Evolutionary conservation across 1,140 invertebrate species (phyloP).

Genomic region (Conus betulinus): DNA sequence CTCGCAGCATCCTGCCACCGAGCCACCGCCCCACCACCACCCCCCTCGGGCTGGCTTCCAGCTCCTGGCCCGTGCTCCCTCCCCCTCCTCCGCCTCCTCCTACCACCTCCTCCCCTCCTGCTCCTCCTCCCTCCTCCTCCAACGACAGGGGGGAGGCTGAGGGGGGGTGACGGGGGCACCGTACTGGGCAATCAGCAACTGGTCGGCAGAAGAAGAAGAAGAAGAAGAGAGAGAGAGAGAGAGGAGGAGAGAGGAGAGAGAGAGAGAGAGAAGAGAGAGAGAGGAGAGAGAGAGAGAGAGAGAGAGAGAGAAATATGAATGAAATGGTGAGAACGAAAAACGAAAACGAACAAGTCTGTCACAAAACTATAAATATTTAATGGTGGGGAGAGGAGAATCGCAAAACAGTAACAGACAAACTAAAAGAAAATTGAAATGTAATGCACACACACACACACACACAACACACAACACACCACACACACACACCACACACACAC

Average conservation of each 20-base stretch:
- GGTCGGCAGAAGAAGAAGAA: neutral
- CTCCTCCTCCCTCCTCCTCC: constrained; percentile 1
- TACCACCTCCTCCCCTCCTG: neutral
- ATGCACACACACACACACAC: too few species aligned
- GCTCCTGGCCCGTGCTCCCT: neutral
- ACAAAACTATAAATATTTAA: too few species aligned
- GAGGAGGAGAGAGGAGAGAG: neutral
- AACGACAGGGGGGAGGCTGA: constrained; percentile 53
- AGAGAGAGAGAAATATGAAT: neutral
- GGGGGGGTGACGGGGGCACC: constrained; percentile 66
- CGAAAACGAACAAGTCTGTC: too few species aligned
- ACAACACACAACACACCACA: too few species aligned
- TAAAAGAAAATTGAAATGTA: too few species aligned
- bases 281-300: too few species aligned
- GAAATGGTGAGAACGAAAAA: neutral
- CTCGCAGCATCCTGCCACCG: constrained; percentile 84
- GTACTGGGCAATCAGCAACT: constrained; percentile 41
- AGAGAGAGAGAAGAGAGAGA: neutral
- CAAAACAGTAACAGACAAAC: too few species aligned
- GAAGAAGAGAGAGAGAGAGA: neutral
- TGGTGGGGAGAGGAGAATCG: too few species aligned
- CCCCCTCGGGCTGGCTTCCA: neutral
- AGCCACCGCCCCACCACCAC: constrained; percentile 49
- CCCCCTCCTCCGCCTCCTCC: constrained; percentile 20
- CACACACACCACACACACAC: too few species aligned